Evolutionary conservation across 2,797 vertebrate genomes (phyloP).

Genomic region (Pempheris klunzingeri): DNA sequence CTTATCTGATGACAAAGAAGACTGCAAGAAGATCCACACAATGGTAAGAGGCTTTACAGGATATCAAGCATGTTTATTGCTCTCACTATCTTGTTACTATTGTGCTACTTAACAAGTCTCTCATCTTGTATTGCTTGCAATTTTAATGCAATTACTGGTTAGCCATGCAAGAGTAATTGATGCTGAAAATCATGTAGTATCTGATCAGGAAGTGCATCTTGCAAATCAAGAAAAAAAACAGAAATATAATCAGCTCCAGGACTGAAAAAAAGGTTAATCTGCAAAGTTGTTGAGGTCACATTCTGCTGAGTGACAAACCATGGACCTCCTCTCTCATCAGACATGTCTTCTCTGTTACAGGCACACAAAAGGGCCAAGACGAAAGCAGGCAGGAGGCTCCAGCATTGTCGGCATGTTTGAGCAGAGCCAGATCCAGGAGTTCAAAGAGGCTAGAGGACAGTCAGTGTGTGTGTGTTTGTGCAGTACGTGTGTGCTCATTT

Average conservation of each 20-base stretch:
- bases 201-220: constrained; percentile 4
- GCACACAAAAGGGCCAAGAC: constrained; percentile 85
- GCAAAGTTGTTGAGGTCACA: background rate
- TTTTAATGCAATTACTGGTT: background rate
- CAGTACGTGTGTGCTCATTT: background rate
- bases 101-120: background rate
- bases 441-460: constrained; percentile 69
- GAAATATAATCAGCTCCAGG: background rate
- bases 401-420: constrained; percentile 89
- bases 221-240: constrained; percentile 1
- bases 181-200: background rate
- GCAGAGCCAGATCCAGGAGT: constrained; percentile 89
- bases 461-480: background rate
- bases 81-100: background rate
- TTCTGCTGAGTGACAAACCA: background rate
- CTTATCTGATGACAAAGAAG: constrained; percentile 14
- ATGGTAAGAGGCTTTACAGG: background rate
- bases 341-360: constrained; percentile 56
- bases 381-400: constrained; percentile 82
- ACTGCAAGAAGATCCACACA: background rate
- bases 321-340: background rate
- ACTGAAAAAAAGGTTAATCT: background rate
- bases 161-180: background rate
- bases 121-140: background rate
- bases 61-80: background rate